Evolutionary conservation across 2,113 vertebrate species (phyloP).

Genomic region (Orycteropus afer): DNA sequence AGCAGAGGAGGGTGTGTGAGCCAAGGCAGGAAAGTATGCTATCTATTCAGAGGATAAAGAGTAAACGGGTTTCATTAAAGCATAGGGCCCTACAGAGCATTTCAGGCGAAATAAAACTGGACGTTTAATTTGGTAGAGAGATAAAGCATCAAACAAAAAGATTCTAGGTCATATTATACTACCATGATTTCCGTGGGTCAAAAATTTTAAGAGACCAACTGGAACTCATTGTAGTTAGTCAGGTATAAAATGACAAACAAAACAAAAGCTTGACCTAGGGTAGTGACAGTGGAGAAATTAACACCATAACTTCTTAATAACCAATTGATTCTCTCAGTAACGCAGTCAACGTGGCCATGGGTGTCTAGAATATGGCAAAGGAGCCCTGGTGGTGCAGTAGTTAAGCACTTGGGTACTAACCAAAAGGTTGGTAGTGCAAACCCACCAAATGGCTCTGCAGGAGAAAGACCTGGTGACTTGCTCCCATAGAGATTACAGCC

Average conservation of each 20-base stretch:
- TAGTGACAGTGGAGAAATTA: conserved; percentile 13
- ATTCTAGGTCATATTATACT: conserved; percentile 1
- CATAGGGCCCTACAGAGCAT: not conserved
- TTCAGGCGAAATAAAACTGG: conserved; percentile 12
- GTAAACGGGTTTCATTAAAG: not conserved
- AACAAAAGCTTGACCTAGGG: not conserved
- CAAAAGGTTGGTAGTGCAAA: not conserved
- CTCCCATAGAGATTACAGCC: not conserved
- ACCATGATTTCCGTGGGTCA: not conserved
- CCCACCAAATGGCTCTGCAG: not conserved
- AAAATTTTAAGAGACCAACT: conserved; percentile 21
- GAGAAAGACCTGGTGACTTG: not conserved
- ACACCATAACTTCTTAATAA: conserved; percentile 6
- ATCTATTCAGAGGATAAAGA: not conserved
- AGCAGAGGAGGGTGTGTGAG: not conserved
- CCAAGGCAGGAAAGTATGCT: not conserved
- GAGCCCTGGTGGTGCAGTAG: not conserved
- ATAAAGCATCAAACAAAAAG: not conserved
- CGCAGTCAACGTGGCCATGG: not conserved
- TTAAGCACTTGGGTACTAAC: not conserved
- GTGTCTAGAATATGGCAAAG: not conserved
- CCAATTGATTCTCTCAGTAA: not conserved
- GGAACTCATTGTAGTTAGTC: not conserved
- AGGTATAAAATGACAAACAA: not conserved
- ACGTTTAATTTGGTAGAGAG: conserved; percentile 3